A percentile compares a stretch with the other conserved stretches of the same genome.
phyloP scores from a whole-genome alignment of 2,888 invertebrate genomes.

The Andrena praecox region DNA sequence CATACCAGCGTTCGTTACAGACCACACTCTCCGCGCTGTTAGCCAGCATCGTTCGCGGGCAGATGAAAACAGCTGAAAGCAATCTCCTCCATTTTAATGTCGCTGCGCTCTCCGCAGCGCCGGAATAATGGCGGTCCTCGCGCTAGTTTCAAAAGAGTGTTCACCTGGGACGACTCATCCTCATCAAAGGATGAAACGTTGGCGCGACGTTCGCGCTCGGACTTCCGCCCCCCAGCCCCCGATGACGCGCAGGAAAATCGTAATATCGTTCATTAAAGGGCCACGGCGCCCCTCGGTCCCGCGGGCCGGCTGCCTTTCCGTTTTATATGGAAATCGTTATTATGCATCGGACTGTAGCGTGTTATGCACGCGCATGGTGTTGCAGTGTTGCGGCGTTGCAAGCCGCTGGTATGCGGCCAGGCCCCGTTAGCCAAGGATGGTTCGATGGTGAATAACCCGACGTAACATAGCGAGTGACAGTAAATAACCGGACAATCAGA shows the following conservation, averaged over 20 bases:
- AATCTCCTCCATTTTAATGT: conserved; percentile 22
- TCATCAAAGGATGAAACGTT: conserved; percentile 17
- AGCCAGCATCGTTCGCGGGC: not conserved
- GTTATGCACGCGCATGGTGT: conserved; percentile 70
- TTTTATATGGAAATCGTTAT: conserved; percentile 74
- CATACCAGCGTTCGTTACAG: not conserved
- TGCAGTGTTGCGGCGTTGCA: conserved; percentile 64
- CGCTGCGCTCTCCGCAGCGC: not conserved
- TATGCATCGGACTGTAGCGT: conserved; percentile 67
- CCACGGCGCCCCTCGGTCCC: conserved; percentile 31
- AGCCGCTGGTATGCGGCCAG: conserved; percentile 71
- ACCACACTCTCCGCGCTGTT: not conserved
- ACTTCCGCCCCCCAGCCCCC: not conserved
- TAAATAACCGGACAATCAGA: conserved; percentile 69
- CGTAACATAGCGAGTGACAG: conserved; percentile 73
- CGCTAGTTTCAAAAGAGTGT: conserved; percentile 36
- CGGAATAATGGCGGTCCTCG: conserved; percentile 4
- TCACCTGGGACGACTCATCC: conserved; percentile 19
- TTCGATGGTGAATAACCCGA: conserved; percentile 78
- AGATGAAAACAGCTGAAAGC: conserved; percentile 18
- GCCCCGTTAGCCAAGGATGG: conserved; percentile 77
- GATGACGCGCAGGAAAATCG: conserved; percentile 62
- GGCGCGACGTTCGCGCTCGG: not conserved
- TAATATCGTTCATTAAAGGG: conserved; percentile 70
- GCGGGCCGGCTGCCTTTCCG: conserved; percentile 48